Evolutionary conservation across 2,888 invertebrate species (phyloP).

Genomic region (Alsophila aescularia): DNA sequence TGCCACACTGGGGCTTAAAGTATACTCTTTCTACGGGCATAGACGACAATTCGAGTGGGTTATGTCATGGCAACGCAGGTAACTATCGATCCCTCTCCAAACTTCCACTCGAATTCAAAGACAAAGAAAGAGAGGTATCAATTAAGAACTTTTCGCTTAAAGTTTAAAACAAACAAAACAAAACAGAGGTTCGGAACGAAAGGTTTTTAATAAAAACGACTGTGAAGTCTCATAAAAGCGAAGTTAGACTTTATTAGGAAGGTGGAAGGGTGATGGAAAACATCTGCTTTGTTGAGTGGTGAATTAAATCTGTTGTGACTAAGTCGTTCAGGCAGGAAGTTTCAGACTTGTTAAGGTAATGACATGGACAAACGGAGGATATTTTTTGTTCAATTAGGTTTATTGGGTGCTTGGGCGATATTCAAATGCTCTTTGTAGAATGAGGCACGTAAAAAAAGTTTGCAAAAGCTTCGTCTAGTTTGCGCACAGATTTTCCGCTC

Average conservation of each 20-base stretch:
- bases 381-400: slow-evolving; percentile 12
- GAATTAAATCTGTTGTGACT: slow-evolving; percentile 54
- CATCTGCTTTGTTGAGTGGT: slow-evolving; percentile 41
- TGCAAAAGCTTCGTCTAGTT: too few species aligned
- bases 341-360: slow-evolving; percentile 41
- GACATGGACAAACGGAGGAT: slow-evolving; percentile 38
- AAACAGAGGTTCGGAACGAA: slow-evolving; percentile 56
- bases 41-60: slow-evolving; percentile 23
- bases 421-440: too few species aligned
- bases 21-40: neutral
- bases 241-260: slow-evolving; percentile 54
- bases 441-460: too few species aligned
- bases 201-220: slow-evolving; percentile 66
- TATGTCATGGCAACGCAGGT: slow-evolving; percentile 30
- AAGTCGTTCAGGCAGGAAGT: slow-evolving; percentile 45
- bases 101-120: slow-evolving; percentile 33
- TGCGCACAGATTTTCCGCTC: too few species aligned
- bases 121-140: slow-evolving; percentile 57
- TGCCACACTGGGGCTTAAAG: neutral
- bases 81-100: slow-evolving; percentile 25
- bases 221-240: slow-evolving; percentile 49
- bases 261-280: slow-evolving; percentile 39
- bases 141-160: slow-evolving; percentile 70
- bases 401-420: too few species aligned
- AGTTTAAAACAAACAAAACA: slow-evolving; percentile 60